Conservation (phyloP, 2,888 invertebrate genomes). For the Crematogaster levior region DNA sequence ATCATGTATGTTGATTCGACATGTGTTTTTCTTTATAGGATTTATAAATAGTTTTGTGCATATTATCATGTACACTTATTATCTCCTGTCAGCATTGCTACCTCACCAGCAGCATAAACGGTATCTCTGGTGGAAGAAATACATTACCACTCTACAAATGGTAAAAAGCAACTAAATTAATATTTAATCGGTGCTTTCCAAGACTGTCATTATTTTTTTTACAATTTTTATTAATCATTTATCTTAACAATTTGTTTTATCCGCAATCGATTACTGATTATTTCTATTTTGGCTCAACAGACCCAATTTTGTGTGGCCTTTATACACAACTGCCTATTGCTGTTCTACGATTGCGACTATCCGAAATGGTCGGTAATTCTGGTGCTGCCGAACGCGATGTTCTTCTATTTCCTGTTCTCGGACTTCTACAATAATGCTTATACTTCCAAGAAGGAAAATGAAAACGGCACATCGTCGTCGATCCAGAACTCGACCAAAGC, state of each 20-base stretch:
- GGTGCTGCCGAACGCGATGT: slow-evolving; percentile 95
- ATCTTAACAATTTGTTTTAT: not conserved
- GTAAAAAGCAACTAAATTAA: slow-evolving; percentile 85
- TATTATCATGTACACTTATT: slow-evolving; percentile 97
- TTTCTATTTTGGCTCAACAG: slow-evolving; percentile 85
- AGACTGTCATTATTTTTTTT: not conserved
- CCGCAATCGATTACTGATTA: not conserved
- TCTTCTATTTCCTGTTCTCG: slow-evolving; percentile 96
- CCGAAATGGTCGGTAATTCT: slow-evolving; percentile 93
- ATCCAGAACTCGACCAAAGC: slow-evolving; percentile 45
- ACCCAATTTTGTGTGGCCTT: slow-evolving; percentile 96
- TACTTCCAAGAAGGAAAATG: slow-evolving; percentile 53
- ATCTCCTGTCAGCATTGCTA: slow-evolving; percentile 95
- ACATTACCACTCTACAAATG: slow-evolving; percentile 96
- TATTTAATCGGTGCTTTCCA: not conserved
- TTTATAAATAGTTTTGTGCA: slow-evolving; percentile 97
- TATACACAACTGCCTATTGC: slow-evolving; percentile 93
- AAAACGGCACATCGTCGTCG: slow-evolving; percentile 6
- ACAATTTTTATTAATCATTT: not conserved
- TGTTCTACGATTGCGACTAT: slow-evolving; percentile 95
- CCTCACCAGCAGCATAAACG: slow-evolving; percentile 91
- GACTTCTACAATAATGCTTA: slow-evolving; percentile 96
- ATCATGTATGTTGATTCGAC: not conserved
- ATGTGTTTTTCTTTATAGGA: slow-evolving; percentile 85
- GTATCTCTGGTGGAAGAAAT: slow-evolving; percentile 97